Evolutionary conservation across 1,140 invertebrate species (phyloP), one percentile per base, ranked within the genome.

Genomic region (Ganaspis sp.): DNA sequence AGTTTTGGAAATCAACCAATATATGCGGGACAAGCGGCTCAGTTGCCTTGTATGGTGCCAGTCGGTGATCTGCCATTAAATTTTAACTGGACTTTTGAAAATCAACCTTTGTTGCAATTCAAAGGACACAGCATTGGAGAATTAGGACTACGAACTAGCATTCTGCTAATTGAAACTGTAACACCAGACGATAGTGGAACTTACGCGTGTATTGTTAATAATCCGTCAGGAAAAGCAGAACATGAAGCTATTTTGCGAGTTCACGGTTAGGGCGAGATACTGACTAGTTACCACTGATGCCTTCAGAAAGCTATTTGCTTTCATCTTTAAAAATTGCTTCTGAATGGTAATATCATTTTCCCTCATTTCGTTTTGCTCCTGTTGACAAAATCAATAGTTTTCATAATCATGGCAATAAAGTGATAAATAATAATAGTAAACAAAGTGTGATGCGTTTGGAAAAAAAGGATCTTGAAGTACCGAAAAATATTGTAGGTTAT

Each of bases 41-140:
- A 94, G 78, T 92, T 95, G 78, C 93, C 94, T 82, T 96, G 95
- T 87, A 94, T 94, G 87, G 93, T 95, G 40, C 92, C 92, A 81
- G 92, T 93, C 73, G 95, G 95, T 38, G 95, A 96, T 88, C 90
- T 92, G 76, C 95, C 95, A 72, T 91, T 96, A 69, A 89, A 93
- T 64, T 94, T 96, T 70, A 90, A 88, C 76, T 96, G 95, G 95
- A 90, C 88, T 37, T 74, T 95, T 93, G 87, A 92, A 91, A 74
- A 93, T 92, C 76, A 87, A 73, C 74, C 79, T 40, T 87, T 92
- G 79, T 84, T 86, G 74, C 87, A 90, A 77, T 90, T 87, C 64
- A 85, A 86, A 87, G 92, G 89, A 76, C 88, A 91, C 87, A 92
- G 87, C 84, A 88, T 91, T 71, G 91, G 90, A 79, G 92, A 90